phyloP scores from a whole-genome alignment of 1,140 invertebrate species.

The Pinna nobilis region DNA sequence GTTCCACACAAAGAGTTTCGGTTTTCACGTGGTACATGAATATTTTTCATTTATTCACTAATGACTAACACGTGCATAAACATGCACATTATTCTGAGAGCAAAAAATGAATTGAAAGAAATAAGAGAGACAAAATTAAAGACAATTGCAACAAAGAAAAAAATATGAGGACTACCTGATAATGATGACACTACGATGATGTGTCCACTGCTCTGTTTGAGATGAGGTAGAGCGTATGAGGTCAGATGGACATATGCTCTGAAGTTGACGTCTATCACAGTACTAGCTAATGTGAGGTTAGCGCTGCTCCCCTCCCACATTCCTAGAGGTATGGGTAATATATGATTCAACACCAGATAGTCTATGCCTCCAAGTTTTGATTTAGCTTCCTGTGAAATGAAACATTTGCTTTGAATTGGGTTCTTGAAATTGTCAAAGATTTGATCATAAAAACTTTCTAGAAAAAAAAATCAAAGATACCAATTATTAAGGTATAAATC shows the following conservation, averaged over 20 bases:
- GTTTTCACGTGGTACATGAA: no score
- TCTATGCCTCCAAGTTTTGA: constrained; percentile 64
- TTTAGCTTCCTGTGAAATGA: constrained; percentile 51
- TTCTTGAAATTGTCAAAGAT: no score
- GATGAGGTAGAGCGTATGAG: constrained; percentile 61
- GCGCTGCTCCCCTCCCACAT: constrained; percentile 58
- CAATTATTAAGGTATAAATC: neutral
- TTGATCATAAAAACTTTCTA: no score
- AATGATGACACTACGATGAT: constrained; percentile 67
- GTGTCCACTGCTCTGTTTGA: constrained; percentile 55
- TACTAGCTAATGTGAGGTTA: constrained; percentile 57
- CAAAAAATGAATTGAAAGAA: no score
- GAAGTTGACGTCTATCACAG: constrained; percentile 66
- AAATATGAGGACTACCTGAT: constrained; percentile 54
- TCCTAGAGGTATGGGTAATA: constrained; percentile 54
- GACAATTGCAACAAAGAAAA: no score
- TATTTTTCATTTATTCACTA: no score
- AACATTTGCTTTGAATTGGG: no score
- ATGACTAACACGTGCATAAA: no score
- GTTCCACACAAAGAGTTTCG: no score
- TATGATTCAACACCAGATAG: constrained; percentile 69
- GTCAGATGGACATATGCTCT: constrained; percentile 68
- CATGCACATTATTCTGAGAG: no score
- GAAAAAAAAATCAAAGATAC: neutral
- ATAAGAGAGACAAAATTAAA: no score